Evolutionary conservation across 2,113 vertebrate genomes (phyloP).

Genomic region (Riparia riparia): DNA sequence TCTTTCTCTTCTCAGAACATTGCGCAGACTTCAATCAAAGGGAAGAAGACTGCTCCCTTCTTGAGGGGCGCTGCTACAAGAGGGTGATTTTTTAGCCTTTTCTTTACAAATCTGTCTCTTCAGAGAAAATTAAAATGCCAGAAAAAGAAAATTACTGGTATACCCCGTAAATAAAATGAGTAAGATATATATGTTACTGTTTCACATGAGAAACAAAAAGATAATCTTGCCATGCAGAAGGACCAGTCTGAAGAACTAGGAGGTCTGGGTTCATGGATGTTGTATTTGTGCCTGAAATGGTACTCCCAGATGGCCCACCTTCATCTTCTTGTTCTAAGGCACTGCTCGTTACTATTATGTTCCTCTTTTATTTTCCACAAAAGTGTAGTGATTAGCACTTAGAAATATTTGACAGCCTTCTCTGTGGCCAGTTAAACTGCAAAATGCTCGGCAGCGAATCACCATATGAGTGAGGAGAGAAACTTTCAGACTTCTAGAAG

Average conservation of each 20-base stretch:
- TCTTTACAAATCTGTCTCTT: conserved; percentile 22
- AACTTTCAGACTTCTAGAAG: conserved; percentile 10
- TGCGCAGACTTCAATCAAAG: conserved; percentile 8
- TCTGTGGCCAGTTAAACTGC: conserved; percentile 16
- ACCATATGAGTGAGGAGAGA: background rate
- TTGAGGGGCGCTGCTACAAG: background rate
- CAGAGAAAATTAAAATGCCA: background rate
- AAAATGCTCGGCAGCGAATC: background rate
- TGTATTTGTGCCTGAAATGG: background rate
- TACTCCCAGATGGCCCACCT: background rate
- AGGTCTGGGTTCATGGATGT: background rate
- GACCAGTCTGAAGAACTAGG: background rate
- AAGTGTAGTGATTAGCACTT: conserved; percentile 40
- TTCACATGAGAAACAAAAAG: background rate
- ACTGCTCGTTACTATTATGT: background rate
- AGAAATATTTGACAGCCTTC: conserved; percentile 37
- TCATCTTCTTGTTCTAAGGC: background rate
- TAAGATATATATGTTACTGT: conserved; percentile 1
- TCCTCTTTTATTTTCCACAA: conserved; percentile 33
- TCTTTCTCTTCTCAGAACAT: background rate
- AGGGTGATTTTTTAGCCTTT: background rate
- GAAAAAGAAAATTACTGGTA: conserved; percentile 36
- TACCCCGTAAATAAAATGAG: background rate
- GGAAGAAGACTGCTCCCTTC: background rate
- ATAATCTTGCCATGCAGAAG: background rate